Conservation (phyloP, 2,888 invertebrate genomes). For the Diaphora mendica region DNA sequence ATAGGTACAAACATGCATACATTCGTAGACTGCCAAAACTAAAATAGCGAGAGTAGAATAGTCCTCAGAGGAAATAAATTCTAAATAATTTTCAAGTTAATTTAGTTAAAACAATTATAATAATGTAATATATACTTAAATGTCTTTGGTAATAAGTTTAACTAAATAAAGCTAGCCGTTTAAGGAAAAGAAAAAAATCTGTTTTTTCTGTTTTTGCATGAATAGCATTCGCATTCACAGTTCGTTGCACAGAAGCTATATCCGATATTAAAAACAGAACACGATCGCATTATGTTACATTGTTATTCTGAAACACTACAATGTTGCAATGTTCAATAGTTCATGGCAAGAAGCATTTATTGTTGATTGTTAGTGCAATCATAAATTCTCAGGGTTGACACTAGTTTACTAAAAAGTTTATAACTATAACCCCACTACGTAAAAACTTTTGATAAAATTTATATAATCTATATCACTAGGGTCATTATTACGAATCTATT, state of each 20-base stretch:
- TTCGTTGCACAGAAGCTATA: slow-evolving; percentile 19
- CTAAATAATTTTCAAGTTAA: too few species aligned
- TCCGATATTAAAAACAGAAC: slow-evolving; percentile 33
- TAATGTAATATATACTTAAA: background rate
- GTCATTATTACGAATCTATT: too few species aligned
- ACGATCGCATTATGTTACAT: slow-evolving; percentile 25
- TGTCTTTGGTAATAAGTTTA: too few species aligned
- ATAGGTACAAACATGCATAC: too few species aligned
- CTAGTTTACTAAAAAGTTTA: too few species aligned
- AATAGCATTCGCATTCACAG: slow-evolving; percentile 7
- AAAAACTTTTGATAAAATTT: too few species aligned
- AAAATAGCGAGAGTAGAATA: too few species aligned
- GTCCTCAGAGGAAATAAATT: too few species aligned
- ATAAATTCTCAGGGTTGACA: slow-evolving; percentile 4
- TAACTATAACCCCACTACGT: too few species aligned
- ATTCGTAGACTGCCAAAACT: too few species aligned
- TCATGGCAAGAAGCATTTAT: slow-evolving; percentile 36
- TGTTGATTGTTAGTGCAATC: slow-evolving; percentile 24
- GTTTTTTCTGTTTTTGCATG: slow-evolving; percentile 1
- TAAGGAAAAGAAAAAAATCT: slow-evolving; percentile 8
- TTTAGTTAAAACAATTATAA: background rate
- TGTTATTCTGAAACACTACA: slow-evolving; percentile 33
- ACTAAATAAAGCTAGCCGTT: background rate
- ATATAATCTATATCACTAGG: too few species aligned
- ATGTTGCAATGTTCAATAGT: slow-evolving; percentile 23